A percentile compares a stretch with the other conserved stretches of the same genome.
phyloP scores from a whole-genome alignment of 2,797 vertebrate species.

The Lycodopsis pacificus region DNA sequence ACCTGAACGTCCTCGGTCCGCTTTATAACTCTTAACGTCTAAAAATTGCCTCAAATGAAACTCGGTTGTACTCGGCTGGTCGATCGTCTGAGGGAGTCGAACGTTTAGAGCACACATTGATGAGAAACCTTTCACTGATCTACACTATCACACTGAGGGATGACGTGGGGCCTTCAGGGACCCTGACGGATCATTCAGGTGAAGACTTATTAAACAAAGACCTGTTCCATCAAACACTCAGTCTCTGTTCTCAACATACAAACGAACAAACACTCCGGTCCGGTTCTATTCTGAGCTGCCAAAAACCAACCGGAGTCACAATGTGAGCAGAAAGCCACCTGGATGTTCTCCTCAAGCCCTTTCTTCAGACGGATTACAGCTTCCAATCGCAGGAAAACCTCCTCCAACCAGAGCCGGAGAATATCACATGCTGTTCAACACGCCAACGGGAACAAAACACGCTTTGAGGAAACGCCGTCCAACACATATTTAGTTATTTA shows the following conservation, averaged over 20 bases:
- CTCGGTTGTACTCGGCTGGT: no score
- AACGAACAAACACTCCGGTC: neutral
- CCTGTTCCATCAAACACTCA: neutral
- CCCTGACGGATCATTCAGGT: no score
- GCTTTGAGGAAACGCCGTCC: neutral
- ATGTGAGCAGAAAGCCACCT: constrained; percentile 29
- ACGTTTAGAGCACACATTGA: no score
- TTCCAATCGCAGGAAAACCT: constrained; percentile 31
- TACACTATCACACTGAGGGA: no score
- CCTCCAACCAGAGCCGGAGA: constrained; percentile 18
- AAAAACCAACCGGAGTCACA: neutral
- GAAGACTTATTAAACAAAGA: no score
- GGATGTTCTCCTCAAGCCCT: constrained; percentile 45
- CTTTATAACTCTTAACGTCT: no score
- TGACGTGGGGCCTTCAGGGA: no score
- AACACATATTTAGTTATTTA: neutral
- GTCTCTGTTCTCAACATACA: constrained; percentile 2
- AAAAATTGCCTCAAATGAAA: no score
- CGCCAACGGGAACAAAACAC: constrained; percentile 12
- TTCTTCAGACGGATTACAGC: constrained; percentile 56
- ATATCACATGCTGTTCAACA: neutral
- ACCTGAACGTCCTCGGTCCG: no score
- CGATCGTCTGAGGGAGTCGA: no score
- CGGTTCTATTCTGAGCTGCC: constrained; percentile 15
- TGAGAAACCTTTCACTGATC: no score